Conservation (phyloP, 1,140 invertebrate genomes). For the Diachasma alloeum region DNA sequence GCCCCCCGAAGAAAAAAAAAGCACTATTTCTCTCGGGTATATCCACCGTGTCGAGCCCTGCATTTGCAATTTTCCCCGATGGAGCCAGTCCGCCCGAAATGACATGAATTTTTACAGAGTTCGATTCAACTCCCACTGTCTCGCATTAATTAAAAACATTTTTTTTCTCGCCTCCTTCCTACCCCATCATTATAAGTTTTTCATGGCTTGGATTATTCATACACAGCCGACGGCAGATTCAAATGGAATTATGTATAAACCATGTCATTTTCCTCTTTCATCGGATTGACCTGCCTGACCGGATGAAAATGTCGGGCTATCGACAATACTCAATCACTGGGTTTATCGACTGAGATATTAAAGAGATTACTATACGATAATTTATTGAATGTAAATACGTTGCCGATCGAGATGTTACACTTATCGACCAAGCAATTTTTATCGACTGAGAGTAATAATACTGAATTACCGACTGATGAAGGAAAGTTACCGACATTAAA, state of each 20-base stretch:
- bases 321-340: background rate
- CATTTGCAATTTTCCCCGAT: constrained; percentile 8
- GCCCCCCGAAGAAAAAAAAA: background rate
- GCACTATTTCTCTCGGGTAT: background rate
- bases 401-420: background rate
- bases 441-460: background rate
- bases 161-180: too few relatives aligned
- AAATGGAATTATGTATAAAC: background rate
- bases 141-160: too few relatives aligned
- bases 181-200: background rate
- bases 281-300: background rate
- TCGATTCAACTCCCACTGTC: background rate
- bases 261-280: background rate
- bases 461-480: background rate
- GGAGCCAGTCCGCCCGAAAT: background rate
- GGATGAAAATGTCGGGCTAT: background rate
- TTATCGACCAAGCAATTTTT: constrained; percentile 16
- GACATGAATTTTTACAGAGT: background rate
- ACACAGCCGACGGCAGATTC: background rate
- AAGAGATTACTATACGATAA: background rate
- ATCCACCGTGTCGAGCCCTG: constrained; percentile 14
- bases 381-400: background rate
- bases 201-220: background rate
- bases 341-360: constrained; percentile 1
- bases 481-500: background rate